phyloP scores from a whole-genome alignment of 2,797 vertebrate species.

The Halcyon badia region DNA sequence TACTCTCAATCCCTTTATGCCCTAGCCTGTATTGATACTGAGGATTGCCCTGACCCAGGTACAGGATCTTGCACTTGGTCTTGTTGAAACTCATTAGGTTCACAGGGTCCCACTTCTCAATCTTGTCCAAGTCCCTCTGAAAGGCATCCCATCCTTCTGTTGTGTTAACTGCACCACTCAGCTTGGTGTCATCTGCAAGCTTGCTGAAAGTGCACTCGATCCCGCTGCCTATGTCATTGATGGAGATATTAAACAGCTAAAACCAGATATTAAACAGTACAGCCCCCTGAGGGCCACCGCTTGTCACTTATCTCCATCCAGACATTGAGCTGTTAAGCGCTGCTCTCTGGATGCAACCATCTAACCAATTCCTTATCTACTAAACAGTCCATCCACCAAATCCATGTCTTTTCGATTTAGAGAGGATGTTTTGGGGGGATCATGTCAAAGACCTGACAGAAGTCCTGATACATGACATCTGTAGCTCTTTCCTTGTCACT shows the following conservation, averaged over 20 bases:
- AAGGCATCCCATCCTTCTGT: too few relatives aligned
- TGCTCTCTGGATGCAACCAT: accelerated
- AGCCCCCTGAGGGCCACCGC: not conserved
- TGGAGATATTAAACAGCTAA: not conserved
- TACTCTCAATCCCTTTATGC: not conserved
- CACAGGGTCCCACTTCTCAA: not conserved
- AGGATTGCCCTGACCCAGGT: not conserved
- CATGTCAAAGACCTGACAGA: not conserved
- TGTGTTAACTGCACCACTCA: not conserved
- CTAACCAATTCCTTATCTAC: not conserved
- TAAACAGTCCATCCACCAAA: not conserved
- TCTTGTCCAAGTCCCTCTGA: not conserved
- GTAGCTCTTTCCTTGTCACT: not conserved
- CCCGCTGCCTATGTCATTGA: not conserved
- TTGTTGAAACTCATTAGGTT: not conserved
- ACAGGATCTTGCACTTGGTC: not conserved
- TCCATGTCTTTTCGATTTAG: not conserved
- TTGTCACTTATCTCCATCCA: not conserved
- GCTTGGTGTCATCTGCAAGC: not conserved
- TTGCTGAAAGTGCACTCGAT: not conserved
- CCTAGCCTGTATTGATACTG: not conserved
- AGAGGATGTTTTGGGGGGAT: not conserved
- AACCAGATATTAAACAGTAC: too few relatives aligned
- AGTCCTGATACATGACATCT: accelerated
- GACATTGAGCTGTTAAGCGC: not conserved